Evolutionary conservation across 1,140 invertebrate species (phyloP), one percentile per base, ranked within the genome.

Genomic region (Telenomus remus): DNA sequence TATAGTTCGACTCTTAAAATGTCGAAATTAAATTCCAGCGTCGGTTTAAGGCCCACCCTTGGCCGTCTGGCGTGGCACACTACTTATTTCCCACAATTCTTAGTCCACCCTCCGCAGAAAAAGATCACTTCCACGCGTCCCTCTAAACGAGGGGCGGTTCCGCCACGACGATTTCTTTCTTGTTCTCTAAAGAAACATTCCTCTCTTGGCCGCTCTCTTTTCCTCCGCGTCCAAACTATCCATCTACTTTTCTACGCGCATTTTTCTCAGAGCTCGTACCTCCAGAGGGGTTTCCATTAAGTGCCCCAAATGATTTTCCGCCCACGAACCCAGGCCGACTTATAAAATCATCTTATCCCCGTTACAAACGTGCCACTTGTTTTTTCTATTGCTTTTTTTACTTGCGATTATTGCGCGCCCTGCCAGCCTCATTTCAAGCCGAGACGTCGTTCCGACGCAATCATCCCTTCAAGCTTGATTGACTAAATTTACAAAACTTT

Each of bases 1-100:
- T 61, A n/a, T n/a, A 63, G 73, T 74, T 27, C 19, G 60, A 63
- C 80, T 82, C 78, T 83, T 81, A 82, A 84, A 84, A 83, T 74
- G 81, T 80, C 77, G 79, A 84, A 84, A 84, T 84, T 83, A 84
- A 84, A 84, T 84, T 84, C 81, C 82, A 77, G 46, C 63, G 53
- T 57, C 66, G 68, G 73, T 80, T 76, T 79, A 81, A 83, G 76
- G 79, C 76, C 75, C 75, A 79, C 80, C 81, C 76, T 78, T 74
- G 48, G 47, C 57, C 57, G 53, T 43, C 70, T 70, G 75, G 19
- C 72, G 48, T 54, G 65, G 78, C 71, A 76, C 68, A 81, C 19
- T 27, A 83, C 80, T 83, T 80, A 80, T 82, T 84, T 82, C 74
- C 78, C 82, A 78, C 81, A 83, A 80, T 81, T 78, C 70, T 79